Evolutionary conservation across 2,797 vertebrate species (phyloP), one percentile per base, ranked within the genome.

Genomic region (Cirrhinus molitorella): DNA sequence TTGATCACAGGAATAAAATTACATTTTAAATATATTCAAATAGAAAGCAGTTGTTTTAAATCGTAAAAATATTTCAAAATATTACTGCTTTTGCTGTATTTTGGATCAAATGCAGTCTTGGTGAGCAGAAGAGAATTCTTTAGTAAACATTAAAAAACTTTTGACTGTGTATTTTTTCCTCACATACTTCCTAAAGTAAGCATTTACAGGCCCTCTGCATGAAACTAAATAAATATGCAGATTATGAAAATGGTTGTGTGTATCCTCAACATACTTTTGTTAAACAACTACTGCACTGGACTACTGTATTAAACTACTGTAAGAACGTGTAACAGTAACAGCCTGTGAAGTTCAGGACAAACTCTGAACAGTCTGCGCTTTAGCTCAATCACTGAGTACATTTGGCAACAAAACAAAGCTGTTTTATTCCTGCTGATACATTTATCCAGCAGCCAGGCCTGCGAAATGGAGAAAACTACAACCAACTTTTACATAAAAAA

Each of bases 351-450:
- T 47, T 47, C 14, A 71, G 23, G n/a, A n/a, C 16, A 2, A 63
- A 25, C 14, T 63, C 10, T 4, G 65, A 57, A 57, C 34, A 21
- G 9, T 51, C 23, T 43, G 76, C 11, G 49, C 63, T 53, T 79
- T 40, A 25, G 65, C 65, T 80, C 65, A n/a, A 70, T 43, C 51
- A 14, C 4, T 6, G 17, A 21, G 3, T 21, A 43, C 34, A 68
- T 70, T 10, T 70, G 65, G 65, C 65, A 43, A 43, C 11, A 4
- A 57, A 80, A 68, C 63, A 68, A 80, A 43, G 65, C 49, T 2
- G 49, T 80, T 45, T 70, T 57, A 80, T 57, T 70, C 66, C 78
- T 57, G 37, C 78, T 21, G 47, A 55, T 55, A 17, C 49, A 13
- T 67, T 79, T 53, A 53, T 67, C 47, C 47, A 79, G 63, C 45